Conservation (phyloP, 2,888 invertebrate genomes). For the Tachystola acroxantha region DNA sequence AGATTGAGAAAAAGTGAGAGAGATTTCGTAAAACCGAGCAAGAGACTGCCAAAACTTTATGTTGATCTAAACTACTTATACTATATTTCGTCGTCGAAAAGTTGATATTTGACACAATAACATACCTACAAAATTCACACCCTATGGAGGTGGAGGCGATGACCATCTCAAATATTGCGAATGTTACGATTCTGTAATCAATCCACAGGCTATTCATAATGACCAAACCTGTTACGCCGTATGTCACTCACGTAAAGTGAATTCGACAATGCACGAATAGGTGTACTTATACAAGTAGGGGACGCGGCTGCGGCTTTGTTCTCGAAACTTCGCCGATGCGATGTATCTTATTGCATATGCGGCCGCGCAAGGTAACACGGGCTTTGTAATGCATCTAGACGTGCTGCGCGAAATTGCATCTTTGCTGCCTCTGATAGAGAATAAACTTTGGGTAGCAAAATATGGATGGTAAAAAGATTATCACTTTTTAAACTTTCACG, state of each 20-base stretch:
- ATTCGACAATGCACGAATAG: constrained; percentile 64
- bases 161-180: too few species aligned
- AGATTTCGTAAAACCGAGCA: too few species aligned
- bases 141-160: too few species aligned
- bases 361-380: constrained; percentile 39
- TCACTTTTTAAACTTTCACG: too few species aligned
- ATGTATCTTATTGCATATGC: constrained; percentile 64
- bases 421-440: neutral
- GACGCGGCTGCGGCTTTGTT: constrained; percentile 66
- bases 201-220: too few species aligned
- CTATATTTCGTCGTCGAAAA: too few species aligned
- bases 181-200: too few species aligned
- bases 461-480: neutral
- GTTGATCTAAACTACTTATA: too few species aligned
- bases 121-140: too few species aligned
- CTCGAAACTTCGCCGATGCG: constrained; percentile 57
- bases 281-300: constrained; percentile 49
- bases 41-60: too few species aligned
- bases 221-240: constrained; percentile 19
- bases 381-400: constrained; percentile 24
- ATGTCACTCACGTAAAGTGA: constrained; percentile 50
- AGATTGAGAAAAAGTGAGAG: too few species aligned
- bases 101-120: too few species aligned
- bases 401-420: constrained; percentile 15
- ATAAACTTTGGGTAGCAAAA: neutral